Base-by-base conservation (phyloP, 2,113 vertebrate genomes). In the Poeciliopsis turrubarensis region DNA sequence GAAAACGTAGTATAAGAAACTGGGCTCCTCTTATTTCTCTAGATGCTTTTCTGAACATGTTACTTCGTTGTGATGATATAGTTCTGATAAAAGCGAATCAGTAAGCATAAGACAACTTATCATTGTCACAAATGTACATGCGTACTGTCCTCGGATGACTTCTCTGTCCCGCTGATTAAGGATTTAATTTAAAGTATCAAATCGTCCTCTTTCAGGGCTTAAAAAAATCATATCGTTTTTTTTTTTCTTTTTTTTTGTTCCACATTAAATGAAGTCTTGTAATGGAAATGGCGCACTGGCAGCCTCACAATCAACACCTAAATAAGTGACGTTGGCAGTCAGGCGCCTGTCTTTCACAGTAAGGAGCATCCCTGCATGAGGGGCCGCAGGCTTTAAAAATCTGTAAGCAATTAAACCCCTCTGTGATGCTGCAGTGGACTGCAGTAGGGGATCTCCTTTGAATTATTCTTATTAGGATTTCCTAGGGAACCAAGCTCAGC, bases 101-200 rank as follows among this genome's bases (percentile, higher is more conserved):
- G 5, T 30, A 0, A 15, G 31, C 74, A 31, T 3, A 26, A 63
- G 3, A 25, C 1, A 70, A 51, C 22, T 57, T 69, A 26, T 67
- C 25, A 68, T 12, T 12, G 64, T 4, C 29, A n/a, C 0, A 62
- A 27, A 32, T 25, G 8, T 26, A 61, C 62, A 78, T 89, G 80
- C 83, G 27, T 0, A 68, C 47, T 90, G 91, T 92, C 88, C 87
- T 87, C 1, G 77, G 60, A 83, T 81, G 85, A 92, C 82, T 85
- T 41, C 17, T 29, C 60, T 41, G 51, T 77, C 51, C 68, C 31
- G 71, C 62, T 67, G 0, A 60, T 30, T 4, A 34, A 60, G 10
- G 17, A 47, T 65, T 26, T 39, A 10, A 70, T 37, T 68, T 10
- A 9, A 5, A 41, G 44, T 30, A 63, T 54, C 47, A 54, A 19